Evolutionary conservation across 2,113 vertebrate species (phyloP).

Genomic region (Eubucco bourcierii): DNA sequence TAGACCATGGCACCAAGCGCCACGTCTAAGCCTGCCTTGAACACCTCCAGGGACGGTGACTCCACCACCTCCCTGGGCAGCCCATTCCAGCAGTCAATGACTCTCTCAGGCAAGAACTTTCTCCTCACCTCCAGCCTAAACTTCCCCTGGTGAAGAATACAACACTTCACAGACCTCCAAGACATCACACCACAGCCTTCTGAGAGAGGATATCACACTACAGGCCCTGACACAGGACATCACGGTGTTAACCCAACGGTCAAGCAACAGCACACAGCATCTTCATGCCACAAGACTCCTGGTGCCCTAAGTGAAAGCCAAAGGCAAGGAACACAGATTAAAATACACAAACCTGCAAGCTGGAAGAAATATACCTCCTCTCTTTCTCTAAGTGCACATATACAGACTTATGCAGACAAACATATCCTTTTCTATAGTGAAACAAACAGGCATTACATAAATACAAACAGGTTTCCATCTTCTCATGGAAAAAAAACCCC

Average conservation of each 20-base stretch:
- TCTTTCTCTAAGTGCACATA: too few species aligned
- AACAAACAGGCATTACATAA: background rate
- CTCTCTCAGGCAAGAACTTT: too few species aligned
- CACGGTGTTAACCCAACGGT: conserved; percentile 3
- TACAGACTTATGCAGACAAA: background rate
- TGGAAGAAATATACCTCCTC: background rate
- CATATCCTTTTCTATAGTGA: background rate
- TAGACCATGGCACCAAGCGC: too few species aligned
- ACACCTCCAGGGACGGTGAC: too few species aligned
- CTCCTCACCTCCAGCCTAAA: too few species aligned
- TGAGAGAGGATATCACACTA: too few species aligned
- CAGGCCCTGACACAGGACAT: background rate
- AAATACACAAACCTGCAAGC: background rate
- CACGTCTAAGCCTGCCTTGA: too few species aligned
- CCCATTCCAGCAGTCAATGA: too few species aligned
- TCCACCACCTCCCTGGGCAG: too few species aligned
- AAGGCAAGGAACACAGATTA: background rate
- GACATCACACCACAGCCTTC: too few species aligned
- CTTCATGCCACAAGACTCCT: background rate
- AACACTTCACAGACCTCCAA: too few species aligned
- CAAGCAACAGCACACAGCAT: background rate
- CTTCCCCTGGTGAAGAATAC: too few species aligned
- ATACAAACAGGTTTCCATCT: background rate
- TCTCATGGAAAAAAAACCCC: background rate
- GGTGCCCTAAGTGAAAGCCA: background rate